Base-by-base conservation (phyloP, 1,140 invertebrate species). In the Zaprionus africanus region DNA sequence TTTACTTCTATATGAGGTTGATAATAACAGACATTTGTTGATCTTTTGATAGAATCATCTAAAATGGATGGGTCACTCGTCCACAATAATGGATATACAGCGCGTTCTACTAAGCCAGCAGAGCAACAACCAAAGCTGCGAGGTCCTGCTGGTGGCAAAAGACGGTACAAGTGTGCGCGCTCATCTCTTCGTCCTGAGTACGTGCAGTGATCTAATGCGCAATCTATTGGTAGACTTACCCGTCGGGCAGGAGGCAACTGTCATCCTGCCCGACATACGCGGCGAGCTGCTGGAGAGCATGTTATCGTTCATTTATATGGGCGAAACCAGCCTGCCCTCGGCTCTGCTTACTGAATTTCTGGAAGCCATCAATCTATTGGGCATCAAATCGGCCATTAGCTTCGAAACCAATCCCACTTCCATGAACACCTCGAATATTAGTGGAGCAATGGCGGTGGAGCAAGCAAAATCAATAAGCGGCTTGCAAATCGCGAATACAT, bases 61-160 rank as follows among this genome's bases (percentile, higher is more conserved):
- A 6, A 92, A 92, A 77, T 92, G 91, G 91, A 92, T 92, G 91
- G 91, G 90, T n/a, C 91, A 92, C 66, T 78, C 90, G 62, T 81
- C 82, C 69, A 92, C 91, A 24, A 90, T 92, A 60, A 86, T 92
- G 74, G 91, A 92, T 58, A 91, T 92, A 43, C 90, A 92, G 57
- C 82, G 84, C 17, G 68, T 76, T 31, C 64, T 92, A n/a, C 85
- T 81, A 3, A 76, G 81, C 38, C 73, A 76, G 61, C 73, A 76
- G 11, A 77, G 62, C 58, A 88, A 90, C 67, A 74, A 63, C 28
- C 65, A 86, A 36, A 82, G 69, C 31, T 92, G 90, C 64, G 91
- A 92, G 51, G 91, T 92, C 13, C 71, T 90, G 15, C 64, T 92
- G 31, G 87, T 84, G 65, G 82, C 84, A 59, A 91, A 83, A 66